Conservation (phyloP, 2,113 vertebrate genomes). For the Dicerorhinus sumatrensis region DNA sequence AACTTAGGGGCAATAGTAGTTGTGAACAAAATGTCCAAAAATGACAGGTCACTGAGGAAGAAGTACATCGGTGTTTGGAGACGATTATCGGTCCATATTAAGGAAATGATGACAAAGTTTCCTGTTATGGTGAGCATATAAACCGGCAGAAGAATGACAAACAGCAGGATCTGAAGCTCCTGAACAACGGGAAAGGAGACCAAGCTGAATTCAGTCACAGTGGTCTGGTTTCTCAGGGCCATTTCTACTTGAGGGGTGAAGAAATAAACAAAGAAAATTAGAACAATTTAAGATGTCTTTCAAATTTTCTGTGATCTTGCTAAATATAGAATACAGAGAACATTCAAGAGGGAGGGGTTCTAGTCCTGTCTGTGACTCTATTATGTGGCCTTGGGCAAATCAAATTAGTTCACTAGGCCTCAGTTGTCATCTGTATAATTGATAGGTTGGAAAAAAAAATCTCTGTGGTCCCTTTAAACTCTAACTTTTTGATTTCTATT, state of each 20-base stretch:
- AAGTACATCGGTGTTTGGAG: slow-evolving; percentile 70
- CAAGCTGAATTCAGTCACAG: slow-evolving; percentile 48
- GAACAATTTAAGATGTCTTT: background rate
- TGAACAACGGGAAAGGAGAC: background rate
- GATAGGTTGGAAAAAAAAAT: background rate
- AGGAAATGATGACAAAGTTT: slow-evolving; percentile 52
- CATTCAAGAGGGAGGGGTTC: no score
- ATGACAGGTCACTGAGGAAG: slow-evolving; percentile 58
- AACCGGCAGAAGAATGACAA: slow-evolving; percentile 20
- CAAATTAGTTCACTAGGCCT: background rate
- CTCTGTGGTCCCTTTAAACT: background rate
- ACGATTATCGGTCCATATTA: slow-evolving; percentile 37
- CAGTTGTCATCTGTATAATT: background rate
- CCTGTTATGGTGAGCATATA: slow-evolving; percentile 44
- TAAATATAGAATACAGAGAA: background rate
- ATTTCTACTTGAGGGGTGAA: background rate
- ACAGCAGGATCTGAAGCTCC: background rate
- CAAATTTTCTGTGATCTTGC: background rate
- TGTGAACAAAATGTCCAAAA: slow-evolving; percentile 60
- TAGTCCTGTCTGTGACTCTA: background rate
- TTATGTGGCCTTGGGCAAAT: background rate
- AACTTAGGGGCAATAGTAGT: slow-evolving; percentile 64
- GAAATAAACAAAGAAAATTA: background rate
- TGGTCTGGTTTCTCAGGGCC: background rate
- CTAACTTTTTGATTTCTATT: background rate